Percentiles rank a stretch among this genome's conserved stretches.
Evolutionary conservation across 2,797 vertebrate genomes (phyloP).

Genomic region (Percopsis omiscomaycus): DNA sequence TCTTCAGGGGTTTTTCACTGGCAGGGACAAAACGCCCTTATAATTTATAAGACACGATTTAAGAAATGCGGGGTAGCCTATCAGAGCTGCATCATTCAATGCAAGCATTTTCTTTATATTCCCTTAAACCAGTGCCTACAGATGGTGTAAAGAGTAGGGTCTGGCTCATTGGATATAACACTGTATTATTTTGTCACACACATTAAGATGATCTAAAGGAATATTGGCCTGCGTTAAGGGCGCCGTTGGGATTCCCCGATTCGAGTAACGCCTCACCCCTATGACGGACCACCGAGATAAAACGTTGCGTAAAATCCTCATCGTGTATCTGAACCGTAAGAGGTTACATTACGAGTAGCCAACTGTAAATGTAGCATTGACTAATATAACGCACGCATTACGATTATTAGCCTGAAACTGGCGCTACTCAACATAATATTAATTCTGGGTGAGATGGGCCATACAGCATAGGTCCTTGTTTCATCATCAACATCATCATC

Average conservation of each 20-base stretch:
- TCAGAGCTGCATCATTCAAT: background rate
- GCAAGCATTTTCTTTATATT: background rate
- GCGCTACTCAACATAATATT: constrained; percentile 27
- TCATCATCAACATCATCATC: background rate
- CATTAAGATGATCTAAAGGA: no score
- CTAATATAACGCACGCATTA: no score
- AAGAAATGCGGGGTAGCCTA: background rate
- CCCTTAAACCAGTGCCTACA: background rate
- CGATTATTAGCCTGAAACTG: no score
- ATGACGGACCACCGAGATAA: constrained; percentile 44
- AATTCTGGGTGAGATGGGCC: constrained; percentile 23
- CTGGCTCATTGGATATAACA: no score
- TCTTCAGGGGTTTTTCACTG: no score
- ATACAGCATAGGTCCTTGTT: constrained; percentile 8
- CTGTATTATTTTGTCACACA: no score
- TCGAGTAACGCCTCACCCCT: constrained; percentile 65
- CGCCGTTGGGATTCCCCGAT: constrained; percentile 37
- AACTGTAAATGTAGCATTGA: no score
- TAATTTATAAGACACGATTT: no score
- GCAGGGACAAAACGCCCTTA: no score
- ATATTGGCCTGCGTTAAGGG: no score
- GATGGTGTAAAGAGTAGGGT: background rate
- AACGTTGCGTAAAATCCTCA: constrained; percentile 46
- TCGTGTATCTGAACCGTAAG: constrained; percentile 14
- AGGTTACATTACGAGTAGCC: background rate